phyloP scores from a whole-genome alignment of 2,797 vertebrate species.

The Alca torda region DNA sequence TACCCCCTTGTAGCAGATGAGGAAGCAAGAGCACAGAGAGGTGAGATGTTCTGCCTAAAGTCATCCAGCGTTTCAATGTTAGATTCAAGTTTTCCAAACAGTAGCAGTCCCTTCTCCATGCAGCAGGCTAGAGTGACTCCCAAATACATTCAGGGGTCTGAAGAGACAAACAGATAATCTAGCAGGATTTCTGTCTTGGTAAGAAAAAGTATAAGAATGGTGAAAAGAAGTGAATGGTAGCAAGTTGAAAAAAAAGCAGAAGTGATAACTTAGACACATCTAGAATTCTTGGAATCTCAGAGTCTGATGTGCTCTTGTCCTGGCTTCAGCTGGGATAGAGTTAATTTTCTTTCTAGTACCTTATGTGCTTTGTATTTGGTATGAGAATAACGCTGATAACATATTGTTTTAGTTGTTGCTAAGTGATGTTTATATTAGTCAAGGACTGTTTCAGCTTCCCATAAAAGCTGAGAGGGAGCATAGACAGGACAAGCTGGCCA shows the following conservation, averaged over 20 bases:
- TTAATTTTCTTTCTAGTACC: neutral
- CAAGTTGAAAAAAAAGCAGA: neutral
- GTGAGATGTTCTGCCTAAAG: neutral
- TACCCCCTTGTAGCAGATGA: neutral
- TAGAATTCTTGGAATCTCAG: neutral
- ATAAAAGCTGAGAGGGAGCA: neutral
- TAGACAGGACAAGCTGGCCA: neutral
- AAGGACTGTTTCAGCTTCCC: neutral
- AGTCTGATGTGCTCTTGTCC: neutral
- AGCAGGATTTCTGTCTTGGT: neutral
- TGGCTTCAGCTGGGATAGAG: neutral
- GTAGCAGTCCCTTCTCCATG: neutral
- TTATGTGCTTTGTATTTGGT: neutral
- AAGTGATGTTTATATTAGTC: neutral
- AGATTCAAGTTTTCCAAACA: neutral
- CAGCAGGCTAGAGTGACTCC: neutral
- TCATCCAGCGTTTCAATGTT: neutral
- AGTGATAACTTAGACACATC: neutral
- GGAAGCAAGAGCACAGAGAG: neutral
- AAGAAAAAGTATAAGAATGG: neutral
- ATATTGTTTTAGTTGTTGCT: neutral
- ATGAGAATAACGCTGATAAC: neutral
- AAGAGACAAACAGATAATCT: neutral
- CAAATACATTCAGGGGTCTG: neutral
- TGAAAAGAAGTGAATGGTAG: rapidly evolving